Percentiles rank a stretch among this genome's conserved stretches.
phyloP scores from a whole-genome alignment of 2,113 vertebrate species.

The human region GRCh38 chr17:56613501-56614000 shows the following conservation, averaged over 20 bases:
- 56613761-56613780: not conserved
- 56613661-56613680: constrained; percentile 1
- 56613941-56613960: not conserved
- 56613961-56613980: not conserved
- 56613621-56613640: not conserved
- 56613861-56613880: not conserved
- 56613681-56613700: not conserved
- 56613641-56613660: not conserved
- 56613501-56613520: not conserved
- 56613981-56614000: no score
- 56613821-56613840: not conserved
- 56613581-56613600: not conserved
- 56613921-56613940: not conserved
- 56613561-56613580: constrained; percentile 39
- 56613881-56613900: not conserved
- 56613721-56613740: not conserved
- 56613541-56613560: constrained; percentile 9
- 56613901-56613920: constrained; percentile 32
- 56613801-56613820: not conserved
- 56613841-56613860: not conserved
- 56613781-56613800: not conserved
- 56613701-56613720: not conserved
- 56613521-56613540: not conserved
- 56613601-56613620: not conserved
- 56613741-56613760: not conserved